These are phyloP conservation scores for Pipa parva DNA, from an alignment of 2,113 vertebrate genomes.

Conservation along the genomic window DNA sequence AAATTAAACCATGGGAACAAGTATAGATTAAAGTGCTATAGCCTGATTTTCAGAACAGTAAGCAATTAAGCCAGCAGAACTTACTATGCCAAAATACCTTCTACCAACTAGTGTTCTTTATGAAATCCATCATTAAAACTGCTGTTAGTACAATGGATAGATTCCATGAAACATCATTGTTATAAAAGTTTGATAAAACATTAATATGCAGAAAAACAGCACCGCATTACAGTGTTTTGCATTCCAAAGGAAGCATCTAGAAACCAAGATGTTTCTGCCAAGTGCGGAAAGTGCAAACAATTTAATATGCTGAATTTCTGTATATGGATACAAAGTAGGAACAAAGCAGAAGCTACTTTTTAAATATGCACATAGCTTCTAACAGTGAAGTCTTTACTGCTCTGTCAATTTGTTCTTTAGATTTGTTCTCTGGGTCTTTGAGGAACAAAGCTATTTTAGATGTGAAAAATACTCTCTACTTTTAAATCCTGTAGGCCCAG, in stretches of 20 bases:
- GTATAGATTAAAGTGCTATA: too few relatives aligned
- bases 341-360: too few relatives aligned
- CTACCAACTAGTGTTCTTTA: too few relatives aligned
- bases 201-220: slow-evolving; percentile 6
- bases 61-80: too few relatives aligned
- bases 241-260: slow-evolving; percentile 14
- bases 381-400: not conserved
- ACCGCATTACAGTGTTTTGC: slow-evolving; percentile 11
- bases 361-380: not conserved
- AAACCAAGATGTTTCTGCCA: slow-evolving; percentile 10
- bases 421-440: slow-evolving; percentile 1
- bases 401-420: not conserved
- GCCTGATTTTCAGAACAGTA: too few relatives aligned
- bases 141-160: too few relatives aligned
- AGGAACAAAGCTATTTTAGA: slow-evolving; percentile 24
- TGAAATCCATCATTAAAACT: too few relatives aligned
- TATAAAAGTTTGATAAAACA: too few relatives aligned
- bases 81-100: too few relatives aligned
- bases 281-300: not conserved
- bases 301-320: slow-evolving; percentile 12
- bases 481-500: not conserved
- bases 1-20: too few relatives aligned
- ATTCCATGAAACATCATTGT: too few relatives aligned
- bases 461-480: not conserved
- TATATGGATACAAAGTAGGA: slow-evolving; percentile 5